Evolutionary conservation across 2,113 vertebrate species (phyloP).

Genomic region (Microtus richardsoni): DNA sequence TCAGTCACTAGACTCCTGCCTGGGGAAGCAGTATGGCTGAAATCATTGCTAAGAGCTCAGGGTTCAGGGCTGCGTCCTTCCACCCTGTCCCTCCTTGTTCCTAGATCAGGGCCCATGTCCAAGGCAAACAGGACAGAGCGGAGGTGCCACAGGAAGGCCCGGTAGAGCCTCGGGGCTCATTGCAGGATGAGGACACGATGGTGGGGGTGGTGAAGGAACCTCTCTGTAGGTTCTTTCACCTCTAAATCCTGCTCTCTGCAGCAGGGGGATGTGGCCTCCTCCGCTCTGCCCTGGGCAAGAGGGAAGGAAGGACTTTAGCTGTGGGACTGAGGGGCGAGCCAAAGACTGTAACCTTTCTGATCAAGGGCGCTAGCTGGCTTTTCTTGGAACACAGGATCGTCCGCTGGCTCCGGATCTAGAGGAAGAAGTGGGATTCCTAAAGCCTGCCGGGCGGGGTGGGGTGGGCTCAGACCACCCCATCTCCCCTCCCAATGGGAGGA

Average conservation of each 20-base stretch:
- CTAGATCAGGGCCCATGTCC: constrained; percentile 39
- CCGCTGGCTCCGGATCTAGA: not conserved
- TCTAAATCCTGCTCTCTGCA: not conserved
- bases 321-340: not conserved
- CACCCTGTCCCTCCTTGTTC: not conserved
- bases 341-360: constrained; percentile 13
- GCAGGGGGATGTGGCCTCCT: not conserved
- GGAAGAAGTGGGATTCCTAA: not conserved
- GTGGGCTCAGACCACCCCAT: too few relatives aligned
- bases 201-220: not conserved
- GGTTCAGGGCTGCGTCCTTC: not conserved
- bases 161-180: constrained; percentile 10
- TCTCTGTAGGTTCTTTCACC: constrained; percentile 55
- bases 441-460: not conserved
- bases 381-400: not conserved
- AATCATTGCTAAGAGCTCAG: not conserved
- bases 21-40: not conserved
- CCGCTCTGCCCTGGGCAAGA: not conserved
- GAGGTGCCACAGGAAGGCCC: constrained; percentile 60
- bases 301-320: not conserved
- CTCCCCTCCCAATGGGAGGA: too few relatives aligned
- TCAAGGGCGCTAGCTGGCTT: not conserved
- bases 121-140: constrained; percentile 73
- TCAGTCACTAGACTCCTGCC: not conserved
- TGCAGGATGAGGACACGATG: not conserved